Base-by-base conservation (phyloP, 2,113 vertebrate genomes). In the Laterallus jamaicensis region DNA sequence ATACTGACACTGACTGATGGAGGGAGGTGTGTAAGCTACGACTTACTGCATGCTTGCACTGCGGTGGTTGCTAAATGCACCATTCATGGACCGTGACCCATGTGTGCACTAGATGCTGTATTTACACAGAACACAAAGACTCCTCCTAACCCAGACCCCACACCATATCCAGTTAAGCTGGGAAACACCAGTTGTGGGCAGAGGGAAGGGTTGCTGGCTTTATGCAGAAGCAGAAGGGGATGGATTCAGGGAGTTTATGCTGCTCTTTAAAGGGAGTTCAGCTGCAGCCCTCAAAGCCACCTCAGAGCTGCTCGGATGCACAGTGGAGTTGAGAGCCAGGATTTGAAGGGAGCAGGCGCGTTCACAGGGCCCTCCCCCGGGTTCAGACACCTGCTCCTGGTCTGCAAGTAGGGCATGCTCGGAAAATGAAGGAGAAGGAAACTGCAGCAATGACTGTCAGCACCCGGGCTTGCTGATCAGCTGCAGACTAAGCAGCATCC, bases 331-430 rank as follows among this genome's bases (percentile, higher is more conserved):
- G 14, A 21, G 79, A 50, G 68, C 17, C 81, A 81, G 90, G n/a
- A 12, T 18, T 9, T 31, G 73, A 64, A 54, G 64, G 19, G 5
- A 37, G 26, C 6, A 5, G 49, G 79, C 2, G 4, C 6, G 0
- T 66, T 70, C 29, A 24, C 18, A 32, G 75, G 56, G 14, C 35
- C 35, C 39, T 56, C 56, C 19, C 2, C 0, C 1, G 82, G 22
- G 91, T 4, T 12, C 40, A 81, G 80, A 8, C 92, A 84, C 82
- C 94, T 96, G 88, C 85, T 70, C 32, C 9, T 12, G 71, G 82
- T 42, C 75, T 74, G 82, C 70, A 77, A 49, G 84, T 39, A 70
- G 92, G 85, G 54, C 75, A 78, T 1, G 4, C 50, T 29, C 44
- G 88, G 70, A 50, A 50, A 70, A 37, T 5, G 37, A 56, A 79